These are phyloP conservation scores for Polietes domitor DNA, from an alignment of 2,888 invertebrate genomes.

Conservation along the genomic window DNA sequence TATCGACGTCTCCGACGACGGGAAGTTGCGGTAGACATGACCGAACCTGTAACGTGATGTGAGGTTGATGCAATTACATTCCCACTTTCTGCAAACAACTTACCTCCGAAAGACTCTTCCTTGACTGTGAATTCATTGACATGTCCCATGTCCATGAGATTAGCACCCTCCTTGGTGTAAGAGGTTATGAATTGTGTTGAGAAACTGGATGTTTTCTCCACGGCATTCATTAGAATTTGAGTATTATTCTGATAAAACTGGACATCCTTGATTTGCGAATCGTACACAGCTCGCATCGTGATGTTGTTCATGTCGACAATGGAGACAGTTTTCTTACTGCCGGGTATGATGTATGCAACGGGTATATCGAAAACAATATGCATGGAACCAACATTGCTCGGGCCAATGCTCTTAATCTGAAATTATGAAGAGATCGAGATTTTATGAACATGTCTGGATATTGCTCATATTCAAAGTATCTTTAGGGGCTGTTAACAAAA, in stretches of 20 bases:
- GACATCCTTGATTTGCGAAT: conserved; percentile 74
- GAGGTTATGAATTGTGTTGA: conserved; percentile 48
- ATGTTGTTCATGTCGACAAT: conserved; percentile 77
- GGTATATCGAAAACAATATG: conserved; percentile 78
- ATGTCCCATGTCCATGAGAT: conserved; percentile 70
- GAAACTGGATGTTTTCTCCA: conserved; percentile 71
- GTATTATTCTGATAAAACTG: conserved; percentile 77
- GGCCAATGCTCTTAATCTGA: conserved; percentile 79
- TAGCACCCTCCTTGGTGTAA: conserved; percentile 46
- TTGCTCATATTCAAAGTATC: too few species aligned
- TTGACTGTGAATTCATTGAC: conserved; percentile 64
- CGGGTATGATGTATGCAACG: conserved; percentile 76
- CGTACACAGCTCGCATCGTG: conserved; percentile 77
- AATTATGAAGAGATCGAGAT: conserved; percentile 39
- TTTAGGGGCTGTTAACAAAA: too few species aligned
- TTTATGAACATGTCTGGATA: too few species aligned
- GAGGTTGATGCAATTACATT: neutral
- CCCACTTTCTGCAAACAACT: neutral
- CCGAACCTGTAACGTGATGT: conserved; percentile 66
- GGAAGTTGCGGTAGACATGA: conserved; percentile 72
- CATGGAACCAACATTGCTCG: conserved; percentile 78
- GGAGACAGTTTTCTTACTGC: conserved; percentile 73
- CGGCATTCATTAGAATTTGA: conserved; percentile 76
- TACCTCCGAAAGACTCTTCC: conserved; percentile 48
- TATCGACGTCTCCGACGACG: conserved; percentile 72